Evolutionary conservation across 1,140 invertebrate species (phyloP).

Genomic region (Trichomalopsis sarcophagae): DNA sequence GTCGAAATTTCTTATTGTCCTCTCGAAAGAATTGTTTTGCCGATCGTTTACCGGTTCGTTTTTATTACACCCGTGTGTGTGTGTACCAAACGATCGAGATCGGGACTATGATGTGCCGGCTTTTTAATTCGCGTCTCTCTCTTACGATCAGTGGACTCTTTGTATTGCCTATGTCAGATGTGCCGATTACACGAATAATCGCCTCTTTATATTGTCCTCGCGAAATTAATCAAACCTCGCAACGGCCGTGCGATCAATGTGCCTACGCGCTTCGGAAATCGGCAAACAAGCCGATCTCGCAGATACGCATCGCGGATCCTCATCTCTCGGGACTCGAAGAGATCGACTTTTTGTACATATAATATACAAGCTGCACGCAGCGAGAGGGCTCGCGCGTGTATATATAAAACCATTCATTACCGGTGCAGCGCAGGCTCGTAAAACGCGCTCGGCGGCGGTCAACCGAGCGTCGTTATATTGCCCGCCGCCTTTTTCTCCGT

Average conservation of each 20-base stretch:
- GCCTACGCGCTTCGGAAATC: neutral
- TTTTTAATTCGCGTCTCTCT: neutral
- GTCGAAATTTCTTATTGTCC: neutral
- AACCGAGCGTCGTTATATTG: neutral
- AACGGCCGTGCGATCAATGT: too few species aligned
- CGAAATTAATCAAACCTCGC: too few species aligned
- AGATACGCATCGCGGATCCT: too few species aligned
- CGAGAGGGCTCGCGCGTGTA: neutral
- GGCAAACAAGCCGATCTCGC: too few species aligned
- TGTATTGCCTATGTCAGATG: neutral
- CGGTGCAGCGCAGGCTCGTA: neutral
- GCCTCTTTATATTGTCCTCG: too few species aligned
- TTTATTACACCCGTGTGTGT: too few species aligned
- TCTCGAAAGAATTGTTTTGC: neutral
- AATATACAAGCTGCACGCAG: neutral
- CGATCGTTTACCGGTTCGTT: neutral
- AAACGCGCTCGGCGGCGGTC: neutral
- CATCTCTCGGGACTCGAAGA: neutral
- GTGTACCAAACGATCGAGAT: neutral
- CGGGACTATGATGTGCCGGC: neutral
- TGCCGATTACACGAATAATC: neutral
- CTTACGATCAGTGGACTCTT: neutral
- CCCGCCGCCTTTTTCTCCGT: neutral
- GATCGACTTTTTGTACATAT: slow-evolving; percentile 1
- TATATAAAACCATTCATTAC: slow-evolving; percentile 12